These are phyloP conservation scores for Scaptomyza tumidula DNA, from an alignment of 2,888 invertebrate genomes.

Conservation along the genomic window DNA sequence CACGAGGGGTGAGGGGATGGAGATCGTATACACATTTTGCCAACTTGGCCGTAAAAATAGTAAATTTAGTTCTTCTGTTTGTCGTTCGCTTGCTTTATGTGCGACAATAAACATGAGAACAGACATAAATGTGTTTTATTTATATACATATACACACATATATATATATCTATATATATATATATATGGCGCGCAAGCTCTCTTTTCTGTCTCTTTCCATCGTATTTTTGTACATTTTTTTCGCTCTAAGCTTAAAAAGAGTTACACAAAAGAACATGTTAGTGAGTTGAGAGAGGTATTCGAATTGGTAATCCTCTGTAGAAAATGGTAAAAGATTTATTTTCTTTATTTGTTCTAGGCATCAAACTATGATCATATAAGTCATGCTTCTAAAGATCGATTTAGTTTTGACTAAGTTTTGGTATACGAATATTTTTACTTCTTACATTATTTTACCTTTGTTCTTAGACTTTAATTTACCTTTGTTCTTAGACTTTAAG, in stretches of 20 bases:
- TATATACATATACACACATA: conserved; percentile 11
- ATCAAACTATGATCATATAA: background rate
- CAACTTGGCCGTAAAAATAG: conserved; percentile 74
- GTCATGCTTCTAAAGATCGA: background rate
- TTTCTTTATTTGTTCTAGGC: too few relatives aligned
- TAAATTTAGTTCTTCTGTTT: conserved; percentile 46
- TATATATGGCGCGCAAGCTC: background rate
- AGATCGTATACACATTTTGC: conserved; percentile 52
- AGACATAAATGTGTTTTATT: conserved; percentile 72
- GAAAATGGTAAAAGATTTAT: background rate
- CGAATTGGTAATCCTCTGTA: background rate
- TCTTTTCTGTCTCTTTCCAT: background rate
- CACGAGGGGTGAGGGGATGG: background rate
- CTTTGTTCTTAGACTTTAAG: background rate
- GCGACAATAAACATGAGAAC: conserved; percentile 79
- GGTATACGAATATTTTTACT: background rate
- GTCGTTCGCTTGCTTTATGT: conserved; percentile 66
- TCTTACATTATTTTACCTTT: background rate
- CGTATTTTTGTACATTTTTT: conserved; percentile 25
- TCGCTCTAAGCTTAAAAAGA: conserved; percentile 47
- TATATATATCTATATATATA: background rate
- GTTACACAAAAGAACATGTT: conserved; percentile 35
- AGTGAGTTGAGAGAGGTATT: background rate
- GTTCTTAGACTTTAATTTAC: too few relatives aligned
- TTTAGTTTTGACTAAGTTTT: background rate